Conservation (phyloP, 2,113 vertebrate genomes). For the Osmerus mordax region DNA sequence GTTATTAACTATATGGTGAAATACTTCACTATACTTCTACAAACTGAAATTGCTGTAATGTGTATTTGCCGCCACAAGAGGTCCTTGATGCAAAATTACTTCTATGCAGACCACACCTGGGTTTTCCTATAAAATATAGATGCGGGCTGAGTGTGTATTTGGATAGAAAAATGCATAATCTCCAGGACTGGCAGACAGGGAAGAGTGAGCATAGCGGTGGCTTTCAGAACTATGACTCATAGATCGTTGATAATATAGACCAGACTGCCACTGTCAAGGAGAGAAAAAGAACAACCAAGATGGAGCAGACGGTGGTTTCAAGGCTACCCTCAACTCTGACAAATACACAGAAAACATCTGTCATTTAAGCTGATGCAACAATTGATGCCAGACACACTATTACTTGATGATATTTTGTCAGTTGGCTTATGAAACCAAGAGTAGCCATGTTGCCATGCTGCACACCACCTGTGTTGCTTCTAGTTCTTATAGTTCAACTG, state of each 20-base stretch:
- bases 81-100: neutral
- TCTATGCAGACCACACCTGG: too few species aligned
- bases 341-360: too few species aligned
- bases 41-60: neutral
- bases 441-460: neutral
- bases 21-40: too few species aligned
- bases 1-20: too few species aligned
- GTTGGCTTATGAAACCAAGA: neutral
- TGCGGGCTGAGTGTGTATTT: too few species aligned
- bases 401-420: neutral
- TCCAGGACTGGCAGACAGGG: neutral
- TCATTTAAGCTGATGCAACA: too few species aligned
- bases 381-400: too few species aligned
- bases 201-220: neutral
- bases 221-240: neutral
- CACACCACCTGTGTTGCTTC: neutral
- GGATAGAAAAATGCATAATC: neutral
- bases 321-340: too few species aligned
- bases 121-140: too few species aligned
- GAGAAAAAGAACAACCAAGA: neutral
- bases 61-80: slow-evolving; percentile 18
- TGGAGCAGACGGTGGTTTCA: neutral
- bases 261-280: neutral
- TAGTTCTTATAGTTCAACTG: neutral
- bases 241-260: neutral